Evolutionary conservation across 2,797 vertebrate species (phyloP).

Genomic region (Karalla daura): DNA sequence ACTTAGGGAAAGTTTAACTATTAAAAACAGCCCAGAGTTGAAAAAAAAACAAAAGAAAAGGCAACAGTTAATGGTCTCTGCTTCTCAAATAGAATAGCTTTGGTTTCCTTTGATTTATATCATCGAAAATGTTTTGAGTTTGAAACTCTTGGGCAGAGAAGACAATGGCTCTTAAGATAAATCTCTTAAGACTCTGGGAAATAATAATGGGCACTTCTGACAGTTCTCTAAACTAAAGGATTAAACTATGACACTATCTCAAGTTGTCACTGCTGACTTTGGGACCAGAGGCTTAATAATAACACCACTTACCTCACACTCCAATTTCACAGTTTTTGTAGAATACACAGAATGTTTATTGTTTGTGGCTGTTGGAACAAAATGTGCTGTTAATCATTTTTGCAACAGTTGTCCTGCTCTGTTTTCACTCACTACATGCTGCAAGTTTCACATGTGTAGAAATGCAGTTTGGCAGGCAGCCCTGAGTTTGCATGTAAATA

Average conservation of each 20-base stretch:
- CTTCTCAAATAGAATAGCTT: neutral
- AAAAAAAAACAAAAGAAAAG: no score
- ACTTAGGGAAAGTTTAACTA: constrained; percentile 15
- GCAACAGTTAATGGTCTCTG: neutral
- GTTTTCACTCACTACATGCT: constrained; percentile 14
- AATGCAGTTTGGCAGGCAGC: constrained; percentile 14
- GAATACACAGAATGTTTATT: neutral
- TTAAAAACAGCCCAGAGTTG: neutral
- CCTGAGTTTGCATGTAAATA: constrained; percentile 47
- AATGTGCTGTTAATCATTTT: neutral
- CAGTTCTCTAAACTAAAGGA: neutral
- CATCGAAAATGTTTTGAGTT: neutral
- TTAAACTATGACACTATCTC: neutral
- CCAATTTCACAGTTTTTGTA: no score
- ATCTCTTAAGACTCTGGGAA: no score
- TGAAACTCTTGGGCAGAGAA: neutral
- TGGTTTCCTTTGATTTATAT: neutral
- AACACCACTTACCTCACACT: no score
- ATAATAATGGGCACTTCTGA: neutral
- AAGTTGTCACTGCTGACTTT: neutral
- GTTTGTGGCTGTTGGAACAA: neutral
- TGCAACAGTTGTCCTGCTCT: neutral
- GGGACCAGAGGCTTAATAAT: neutral
- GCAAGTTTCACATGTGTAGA: constrained; percentile 11
- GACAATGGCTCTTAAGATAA: neutral